phyloP scores from a whole-genome alignment of 2,888 invertebrate species.

The Tribolium freemani region DNA sequence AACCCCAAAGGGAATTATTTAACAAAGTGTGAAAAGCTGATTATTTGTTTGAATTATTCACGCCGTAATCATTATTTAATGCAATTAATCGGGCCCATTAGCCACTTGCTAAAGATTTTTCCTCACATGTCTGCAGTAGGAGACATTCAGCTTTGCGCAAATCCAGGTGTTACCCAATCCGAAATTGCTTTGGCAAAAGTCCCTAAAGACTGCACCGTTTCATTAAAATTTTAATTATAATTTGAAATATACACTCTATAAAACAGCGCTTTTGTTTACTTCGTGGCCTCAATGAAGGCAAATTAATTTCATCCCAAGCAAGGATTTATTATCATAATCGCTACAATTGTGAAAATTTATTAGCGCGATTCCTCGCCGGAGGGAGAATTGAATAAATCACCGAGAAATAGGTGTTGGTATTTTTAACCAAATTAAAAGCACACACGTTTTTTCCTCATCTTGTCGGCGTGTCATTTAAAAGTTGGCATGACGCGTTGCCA shows the following conservation, averaged over 20 bases:
- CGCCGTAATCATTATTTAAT: neutral
- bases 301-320: conserved; percentile 33
- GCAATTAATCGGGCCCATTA: too few species aligned
- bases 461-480: conserved; percentile 19
- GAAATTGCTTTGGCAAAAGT: conserved; percentile 11
- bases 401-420: neutral
- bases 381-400: neutral
- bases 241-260: conserved; percentile 44
- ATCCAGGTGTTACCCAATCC: conserved; percentile 18
- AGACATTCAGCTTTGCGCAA: neutral
- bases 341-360: conserved; percentile 32
- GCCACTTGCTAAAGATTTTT: too few species aligned
- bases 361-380: neutral
- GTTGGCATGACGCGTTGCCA: conserved; percentile 21
- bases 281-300: conserved; percentile 5
- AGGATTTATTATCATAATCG: conserved; percentile 41
- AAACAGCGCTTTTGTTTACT: conserved; percentile 36
- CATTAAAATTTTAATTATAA: conserved; percentile 44
- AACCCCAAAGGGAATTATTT: conserved; percentile 1
- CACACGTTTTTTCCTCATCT: neutral
- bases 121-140: too few species aligned
- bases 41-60: neutral
- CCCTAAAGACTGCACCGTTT: conserved; percentile 1
- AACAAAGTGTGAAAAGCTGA: conserved; percentile 14
- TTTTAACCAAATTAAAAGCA: conserved; percentile 11